A percentile compares a stretch with the other conserved stretches of the same genome.
These are phyloP conservation scores for Gallinago solitaria DNA, from an alignment of 2,797 vertebrate genomes.

Conservation along the genomic window DNA sequence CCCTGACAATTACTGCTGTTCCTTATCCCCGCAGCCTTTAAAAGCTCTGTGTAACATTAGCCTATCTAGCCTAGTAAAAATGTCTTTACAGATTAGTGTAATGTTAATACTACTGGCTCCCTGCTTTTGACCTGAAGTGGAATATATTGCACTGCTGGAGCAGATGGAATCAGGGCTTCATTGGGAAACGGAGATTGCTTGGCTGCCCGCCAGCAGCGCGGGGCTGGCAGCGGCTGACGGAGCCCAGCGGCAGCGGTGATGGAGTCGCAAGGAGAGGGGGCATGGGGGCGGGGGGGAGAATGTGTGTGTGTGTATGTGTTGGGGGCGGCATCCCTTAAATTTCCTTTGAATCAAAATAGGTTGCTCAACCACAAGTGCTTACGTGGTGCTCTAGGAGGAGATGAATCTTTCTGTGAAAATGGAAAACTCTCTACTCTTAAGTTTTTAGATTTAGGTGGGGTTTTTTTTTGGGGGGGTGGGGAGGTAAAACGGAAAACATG, in stretches of 20 bases:
- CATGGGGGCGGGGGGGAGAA: too few species aligned
- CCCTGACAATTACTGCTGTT: slow-evolving; percentile 73
- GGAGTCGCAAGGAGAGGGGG: neutral
- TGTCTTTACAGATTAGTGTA: slow-evolving; percentile 85
- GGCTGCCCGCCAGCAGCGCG: slow-evolving; percentile 73
- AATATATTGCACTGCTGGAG: slow-evolving; percentile 77
- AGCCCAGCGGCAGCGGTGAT: neutral
- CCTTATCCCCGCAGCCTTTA: slow-evolving; percentile 77
- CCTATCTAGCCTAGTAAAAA: slow-evolving; percentile 82
- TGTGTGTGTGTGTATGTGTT: too few species aligned
- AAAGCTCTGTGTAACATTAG: slow-evolving; percentile 81
- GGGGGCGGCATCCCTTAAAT: neutral
- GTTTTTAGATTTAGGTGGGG: neutral
- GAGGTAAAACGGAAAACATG: neutral
- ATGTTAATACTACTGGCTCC: slow-evolving; percentile 81
- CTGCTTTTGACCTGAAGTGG: slow-evolving; percentile 83
- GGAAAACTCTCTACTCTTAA: neutral
- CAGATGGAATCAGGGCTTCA: slow-evolving; percentile 81
- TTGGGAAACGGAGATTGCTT: slow-evolving; percentile 74
- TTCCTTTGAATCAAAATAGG: slow-evolving; percentile 39
- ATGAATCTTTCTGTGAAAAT: slow-evolving; percentile 28
- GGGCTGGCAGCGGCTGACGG: slow-evolving; percentile 48
- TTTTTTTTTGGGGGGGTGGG: neutral
- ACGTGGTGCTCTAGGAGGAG: neutral
- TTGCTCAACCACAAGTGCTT: slow-evolving; percentile 40